Base-by-base conservation (phyloP, 92 coral and sea anemone genomes). In the Plumapathes pennacea region DNA sequence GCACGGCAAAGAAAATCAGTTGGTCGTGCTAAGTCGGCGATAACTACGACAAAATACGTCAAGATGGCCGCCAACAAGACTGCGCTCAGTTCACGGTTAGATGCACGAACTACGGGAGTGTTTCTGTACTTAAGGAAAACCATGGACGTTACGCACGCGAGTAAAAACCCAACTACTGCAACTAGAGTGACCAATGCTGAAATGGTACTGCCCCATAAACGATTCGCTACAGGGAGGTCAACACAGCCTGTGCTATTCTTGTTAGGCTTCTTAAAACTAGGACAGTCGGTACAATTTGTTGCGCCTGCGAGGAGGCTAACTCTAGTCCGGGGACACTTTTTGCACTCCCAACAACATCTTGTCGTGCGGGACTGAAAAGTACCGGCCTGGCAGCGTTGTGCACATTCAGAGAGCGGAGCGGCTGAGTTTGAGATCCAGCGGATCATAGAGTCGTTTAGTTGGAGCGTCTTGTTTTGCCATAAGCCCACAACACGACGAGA, bases 101-200 rank as follows among this genome's bases (percentile, higher is more conserved):
- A 72, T 8, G 89, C 95, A 28, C 81, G 81, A 6, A 86, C 81
- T 12, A 86, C 26, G 4, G 95, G 95, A 0, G 95, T 86, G 25
- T 64, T 38, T 17, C 71, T 50, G 19, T 69, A 19, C 29, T 63
- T 31, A 25, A 63, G 17, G 38, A 81, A 67, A 17, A 86, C 49
- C 17, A 40, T 63, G 39, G 60, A 27, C 5, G 74, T 50, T 7
- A 60, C 29, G 9, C 36, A 5, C 10, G 85, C 63, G 4, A 54
- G 54, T 1, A 51, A 32, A 4, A 86, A 10, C 12, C 95, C 95
- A 13, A 75, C 11, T 3, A 38, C 38, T 9, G 68, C 60, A n/a
- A 81, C 44, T 24, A 39, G 31, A 2, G 68, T 48, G 32, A 82
- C 47, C 2, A 60, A 41, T 8, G 64, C 38, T 25, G 74, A 61